Conservation (phyloP, 2,888 invertebrate genomes). For the Heteropelma amictum region DNA sequence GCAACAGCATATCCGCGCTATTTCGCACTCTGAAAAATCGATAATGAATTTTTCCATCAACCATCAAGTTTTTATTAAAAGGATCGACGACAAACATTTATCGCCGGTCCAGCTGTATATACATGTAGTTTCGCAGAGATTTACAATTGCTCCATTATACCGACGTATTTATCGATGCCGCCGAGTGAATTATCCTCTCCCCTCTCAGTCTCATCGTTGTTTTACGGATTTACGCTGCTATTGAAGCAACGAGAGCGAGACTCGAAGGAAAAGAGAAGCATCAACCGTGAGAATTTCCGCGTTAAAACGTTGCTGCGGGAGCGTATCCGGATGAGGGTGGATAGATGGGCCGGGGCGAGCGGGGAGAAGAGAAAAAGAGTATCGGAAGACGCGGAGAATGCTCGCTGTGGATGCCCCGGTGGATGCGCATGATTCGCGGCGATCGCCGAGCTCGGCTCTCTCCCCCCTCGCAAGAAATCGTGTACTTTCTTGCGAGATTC, state of each 20-base stretch:
- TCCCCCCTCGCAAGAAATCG: conserved; percentile 52
- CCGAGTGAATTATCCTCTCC: conserved; percentile 16
- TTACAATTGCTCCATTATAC: neutral
- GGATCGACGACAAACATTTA: too few relatives aligned
- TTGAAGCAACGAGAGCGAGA: conserved; percentile 25
- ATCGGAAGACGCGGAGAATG: conserved; percentile 44
- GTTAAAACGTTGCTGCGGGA: conserved; percentile 49
- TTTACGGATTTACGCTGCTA: conserved; percentile 44
- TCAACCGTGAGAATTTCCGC: conserved; percentile 58
- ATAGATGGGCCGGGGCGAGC: neutral
- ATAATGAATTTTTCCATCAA: too few relatives aligned
- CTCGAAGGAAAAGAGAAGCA: conserved; percentile 7
- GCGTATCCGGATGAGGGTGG: conserved; percentile 43
- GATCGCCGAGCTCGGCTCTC: conserved; percentile 30
- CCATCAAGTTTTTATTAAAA: too few relatives aligned
- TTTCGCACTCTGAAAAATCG: too few relatives aligned
- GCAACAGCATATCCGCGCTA: too few relatives aligned
- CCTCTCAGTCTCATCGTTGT: conserved; percentile 9
- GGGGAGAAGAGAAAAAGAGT: neutral
- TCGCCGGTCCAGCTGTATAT: too few relatives aligned
- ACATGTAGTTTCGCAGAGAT: neutral
- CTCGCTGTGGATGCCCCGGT: conserved; percentile 55
- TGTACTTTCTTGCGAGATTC: conserved; percentile 54
- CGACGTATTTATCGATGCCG: conserved; percentile 6
- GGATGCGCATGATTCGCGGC: conserved; percentile 59